A percentile compares a stretch with the other conserved stretches of the same genome.
phyloP scores from a whole-genome alignment of 2,888 invertebrate genomes.

The Melikaiella ostensackeni region DNA sequence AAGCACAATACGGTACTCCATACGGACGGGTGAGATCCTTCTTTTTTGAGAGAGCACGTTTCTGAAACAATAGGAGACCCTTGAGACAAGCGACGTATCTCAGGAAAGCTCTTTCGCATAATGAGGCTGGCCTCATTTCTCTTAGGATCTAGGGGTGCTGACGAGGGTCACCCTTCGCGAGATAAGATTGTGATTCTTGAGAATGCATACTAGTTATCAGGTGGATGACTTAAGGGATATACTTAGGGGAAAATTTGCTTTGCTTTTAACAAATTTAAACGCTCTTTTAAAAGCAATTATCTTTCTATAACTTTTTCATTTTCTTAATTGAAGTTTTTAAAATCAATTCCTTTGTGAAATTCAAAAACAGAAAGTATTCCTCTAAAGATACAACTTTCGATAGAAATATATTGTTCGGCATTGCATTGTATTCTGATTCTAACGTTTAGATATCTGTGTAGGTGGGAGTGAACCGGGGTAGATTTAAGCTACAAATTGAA shows the following conservation, averaged over 20 bases:
- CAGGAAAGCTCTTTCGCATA: constrained; percentile 56
- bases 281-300: background rate
- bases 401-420: background rate
- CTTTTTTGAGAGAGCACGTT: constrained; percentile 55
- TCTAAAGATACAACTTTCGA: background rate
- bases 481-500: background rate
- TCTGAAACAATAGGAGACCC: constrained; percentile 61
- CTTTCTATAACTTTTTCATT: no score
- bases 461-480: background rate
- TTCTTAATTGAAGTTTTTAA: no score
- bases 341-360: no score
- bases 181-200: constrained; percentile 9
- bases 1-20: background rate
- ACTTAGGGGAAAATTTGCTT: background rate
- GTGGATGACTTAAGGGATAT: background rate
- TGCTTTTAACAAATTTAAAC: background rate
- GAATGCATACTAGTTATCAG: background rate
- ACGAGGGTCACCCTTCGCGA: background rate
- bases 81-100: constrained; percentile 60
- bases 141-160: constrained; percentile 34
- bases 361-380: background rate
- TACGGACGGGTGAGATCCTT: background rate
- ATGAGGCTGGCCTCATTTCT: constrained; percentile 63
- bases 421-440: background rate
- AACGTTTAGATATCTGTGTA: background rate